Evolutionary conservation across 2,797 vertebrate genomes (phyloP).

Genomic region (Coregonus suidteri): DNA sequence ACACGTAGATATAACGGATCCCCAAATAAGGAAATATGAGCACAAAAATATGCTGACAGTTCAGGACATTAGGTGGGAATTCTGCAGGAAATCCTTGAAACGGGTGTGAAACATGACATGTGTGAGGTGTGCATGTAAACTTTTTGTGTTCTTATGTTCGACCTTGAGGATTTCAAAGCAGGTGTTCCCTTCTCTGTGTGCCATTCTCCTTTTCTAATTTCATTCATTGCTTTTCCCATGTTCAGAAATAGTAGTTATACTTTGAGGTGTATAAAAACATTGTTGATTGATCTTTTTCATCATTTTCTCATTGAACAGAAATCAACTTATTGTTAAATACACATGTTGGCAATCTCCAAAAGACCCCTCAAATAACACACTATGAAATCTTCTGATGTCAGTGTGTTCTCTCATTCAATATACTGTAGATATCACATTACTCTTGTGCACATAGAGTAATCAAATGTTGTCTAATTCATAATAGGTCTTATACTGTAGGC

Average conservation of each 20-base stretch:
- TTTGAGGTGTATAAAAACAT: no score
- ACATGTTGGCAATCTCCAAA: not conserved
- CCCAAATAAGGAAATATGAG: conserved; percentile 8
- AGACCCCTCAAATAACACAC: not conserved
- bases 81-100: not conserved
- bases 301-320: not conserved
- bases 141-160: not conserved
- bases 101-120: not conserved
- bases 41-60: no score
- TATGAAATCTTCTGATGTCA: no score
- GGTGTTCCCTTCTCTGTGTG: not conserved
- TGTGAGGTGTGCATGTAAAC: not conserved
- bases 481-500: no score
- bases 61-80: not conserved
- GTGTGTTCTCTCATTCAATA: not conserved
- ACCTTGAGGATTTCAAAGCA: not conserved
- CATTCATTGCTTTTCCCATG: no score
- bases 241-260: no score
- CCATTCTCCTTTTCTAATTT: not conserved
- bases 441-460: no score
- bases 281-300: not conserved
- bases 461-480: no score
- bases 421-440: no score
- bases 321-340: not conserved
- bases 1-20: not conserved